Conservation (phyloP, 2,888 invertebrate genomes). For the Parnassius glacialis region DNA sequence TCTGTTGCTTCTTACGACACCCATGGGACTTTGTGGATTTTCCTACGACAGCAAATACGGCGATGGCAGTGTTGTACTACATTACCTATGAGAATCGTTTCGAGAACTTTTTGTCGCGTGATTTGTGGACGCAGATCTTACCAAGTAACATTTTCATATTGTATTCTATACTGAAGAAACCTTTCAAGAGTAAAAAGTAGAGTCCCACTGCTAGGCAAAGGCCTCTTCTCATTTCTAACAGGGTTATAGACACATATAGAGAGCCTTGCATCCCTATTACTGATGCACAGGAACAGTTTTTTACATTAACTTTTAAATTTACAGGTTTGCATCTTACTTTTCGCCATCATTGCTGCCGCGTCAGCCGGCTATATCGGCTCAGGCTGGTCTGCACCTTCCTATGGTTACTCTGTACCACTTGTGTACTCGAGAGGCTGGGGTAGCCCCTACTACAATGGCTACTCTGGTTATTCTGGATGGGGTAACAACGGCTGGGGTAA, state of each 20-base stretch:
- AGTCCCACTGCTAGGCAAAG: background rate
- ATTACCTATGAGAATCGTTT: no score
- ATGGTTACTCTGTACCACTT: background rate
- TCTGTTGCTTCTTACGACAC: no score
- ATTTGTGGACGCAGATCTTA: no score
- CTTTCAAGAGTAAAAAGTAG: no score
- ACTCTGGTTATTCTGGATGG: background rate
- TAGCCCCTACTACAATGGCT: slow-evolving; percentile 2
- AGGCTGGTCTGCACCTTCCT: slow-evolving; percentile 2
- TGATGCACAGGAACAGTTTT: no score
- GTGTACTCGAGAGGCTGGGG: slow-evolving; percentile 3
- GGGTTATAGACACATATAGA: background rate
- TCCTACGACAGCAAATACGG: no score
- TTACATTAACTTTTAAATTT: background rate
- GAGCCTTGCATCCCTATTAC: no score
- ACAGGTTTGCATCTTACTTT: background rate
- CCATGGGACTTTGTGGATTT: no score
- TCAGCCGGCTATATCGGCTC: slow-evolving; percentile 11
- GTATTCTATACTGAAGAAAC: no score
- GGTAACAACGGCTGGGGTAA: slow-evolving; percentile 1
- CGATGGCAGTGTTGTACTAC: no score
- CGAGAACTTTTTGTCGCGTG: no score
- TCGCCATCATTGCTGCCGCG: slow-evolving; percentile 4
- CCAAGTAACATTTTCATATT: no score
- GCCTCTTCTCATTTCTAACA: background rate